Percentiles rank a stretch among this genome's conserved stretches.
phyloP scores from a whole-genome alignment of 1,140 invertebrate genomes.

The Dufourea novaeangliae region DNA sequence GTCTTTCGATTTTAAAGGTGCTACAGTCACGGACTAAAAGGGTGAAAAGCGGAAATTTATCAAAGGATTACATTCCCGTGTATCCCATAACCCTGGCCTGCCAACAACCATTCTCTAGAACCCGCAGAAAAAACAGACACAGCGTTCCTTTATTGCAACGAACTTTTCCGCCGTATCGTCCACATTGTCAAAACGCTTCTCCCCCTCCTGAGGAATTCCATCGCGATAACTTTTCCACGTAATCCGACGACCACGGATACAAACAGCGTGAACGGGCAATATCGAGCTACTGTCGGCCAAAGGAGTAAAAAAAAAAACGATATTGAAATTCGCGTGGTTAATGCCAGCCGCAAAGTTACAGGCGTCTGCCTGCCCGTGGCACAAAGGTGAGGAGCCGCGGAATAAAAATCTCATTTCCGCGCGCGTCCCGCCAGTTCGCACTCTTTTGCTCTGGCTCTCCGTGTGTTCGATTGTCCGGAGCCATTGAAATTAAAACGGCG shows the following conservation, averaged over 20 bases:
- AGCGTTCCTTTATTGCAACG: not conserved
- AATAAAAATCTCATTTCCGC: conserved; percentile 1
- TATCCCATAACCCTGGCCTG: no score
- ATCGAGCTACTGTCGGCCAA: not conserved
- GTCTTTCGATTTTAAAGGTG: no score
- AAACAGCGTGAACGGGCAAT: not conserved
- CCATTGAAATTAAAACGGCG: not conserved
- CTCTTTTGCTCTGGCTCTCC: no score
- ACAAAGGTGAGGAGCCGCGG: no score
- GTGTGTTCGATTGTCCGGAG: no score
- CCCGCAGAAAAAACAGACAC: no score
- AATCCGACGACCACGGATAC: not conserved
- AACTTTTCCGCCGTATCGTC: not conserved
- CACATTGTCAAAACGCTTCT: not conserved
- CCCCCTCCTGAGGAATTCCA: not conserved
- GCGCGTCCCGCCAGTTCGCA: no score
- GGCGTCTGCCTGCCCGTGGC: no score
- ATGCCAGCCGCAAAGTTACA: not conserved
- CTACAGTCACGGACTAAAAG: no score
- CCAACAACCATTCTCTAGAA: no score
- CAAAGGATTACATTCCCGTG: no score
- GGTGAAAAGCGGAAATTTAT: no score
- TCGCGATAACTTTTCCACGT: not conserved
- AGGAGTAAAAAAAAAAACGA: not conserved
- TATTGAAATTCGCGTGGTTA: not conserved